phyloP scores from a whole-genome alignment of 1,140 invertebrate genomes.

The Lepidurus couesii region DNA sequence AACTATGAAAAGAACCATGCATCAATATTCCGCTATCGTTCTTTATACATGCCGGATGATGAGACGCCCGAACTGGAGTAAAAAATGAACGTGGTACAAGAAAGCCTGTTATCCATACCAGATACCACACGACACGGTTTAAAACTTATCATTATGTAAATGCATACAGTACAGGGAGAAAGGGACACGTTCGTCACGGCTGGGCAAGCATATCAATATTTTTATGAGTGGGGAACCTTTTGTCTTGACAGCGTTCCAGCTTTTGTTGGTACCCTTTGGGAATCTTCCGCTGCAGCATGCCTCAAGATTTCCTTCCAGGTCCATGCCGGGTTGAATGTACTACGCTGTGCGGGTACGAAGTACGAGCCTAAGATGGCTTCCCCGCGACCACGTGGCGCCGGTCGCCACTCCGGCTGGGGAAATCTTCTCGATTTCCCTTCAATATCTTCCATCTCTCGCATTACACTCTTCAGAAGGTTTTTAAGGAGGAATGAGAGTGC shows the following conservation, averaged over 20 bases:
- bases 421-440: neutral
- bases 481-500: neutral
- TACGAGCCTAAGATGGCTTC: no score
- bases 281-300: neutral
- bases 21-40: neutral
- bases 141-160: neutral
- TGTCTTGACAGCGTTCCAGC: neutral
- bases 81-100: neutral
- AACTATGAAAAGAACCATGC: neutral
- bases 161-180: neutral
- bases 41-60: neutral
- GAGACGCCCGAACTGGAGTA: neutral
- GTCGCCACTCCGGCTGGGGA: no score
- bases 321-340: no score
- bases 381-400: no score
- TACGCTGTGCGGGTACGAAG: no score
- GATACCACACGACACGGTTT: neutral
- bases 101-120: neutral
- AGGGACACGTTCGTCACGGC: slow-evolving; percentile 11
- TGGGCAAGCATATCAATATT: slow-evolving; percentile 6
- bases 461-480: neutral
- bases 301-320: neutral
- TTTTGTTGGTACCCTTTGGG: neutral
- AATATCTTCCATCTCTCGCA: neutral
- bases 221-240: neutral